phyloP scores from a whole-genome alignment of 2,113 vertebrate species.

The Leptobrachium ailaonicum region DNA sequence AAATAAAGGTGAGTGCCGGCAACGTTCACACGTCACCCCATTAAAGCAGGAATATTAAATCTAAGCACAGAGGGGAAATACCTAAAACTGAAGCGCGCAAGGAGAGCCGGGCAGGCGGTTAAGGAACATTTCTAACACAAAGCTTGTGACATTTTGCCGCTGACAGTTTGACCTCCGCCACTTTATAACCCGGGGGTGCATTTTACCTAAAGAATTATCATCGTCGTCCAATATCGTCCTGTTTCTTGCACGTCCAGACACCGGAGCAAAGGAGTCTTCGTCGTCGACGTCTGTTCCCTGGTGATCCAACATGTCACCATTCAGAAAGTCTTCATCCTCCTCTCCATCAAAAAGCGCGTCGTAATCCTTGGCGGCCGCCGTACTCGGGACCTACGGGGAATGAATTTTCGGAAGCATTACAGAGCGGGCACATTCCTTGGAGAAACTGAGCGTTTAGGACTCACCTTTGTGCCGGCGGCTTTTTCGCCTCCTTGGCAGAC shows the following conservation, averaged over 20 bases:
- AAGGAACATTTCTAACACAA: no score
- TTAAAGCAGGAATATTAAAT: no score
- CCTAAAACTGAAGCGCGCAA: no score
- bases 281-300: constrained; percentile 59
- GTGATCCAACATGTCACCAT: constrained; percentile 68
- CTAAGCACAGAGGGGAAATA: no score
- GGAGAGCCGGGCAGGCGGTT: no score
- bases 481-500: constrained; percentile 57
- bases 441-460: neutral
- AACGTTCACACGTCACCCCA: no score
- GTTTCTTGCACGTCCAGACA: constrained; percentile 67
- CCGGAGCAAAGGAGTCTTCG: constrained; percentile 61
- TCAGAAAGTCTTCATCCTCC: constrained; percentile 66
- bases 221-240: constrained; percentile 80
- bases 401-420: neutral
- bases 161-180: no score
- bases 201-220: constrained; percentile 85
- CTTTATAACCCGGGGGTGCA: no score
- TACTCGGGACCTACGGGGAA: constrained; percentile 53
- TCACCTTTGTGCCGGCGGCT: constrained; percentile 65
- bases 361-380: constrained; percentile 68
- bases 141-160: no score
- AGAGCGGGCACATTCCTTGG: no score
- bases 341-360: constrained; percentile 88
- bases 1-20: no score